A percentile compares a stretch with the other conserved stretches of the same genome.
Evolutionary conservation across 30 jellyfish, hydroid and myxozoan genomes (phyloP).

Genomic region (Aurelia sp.): DNA sequence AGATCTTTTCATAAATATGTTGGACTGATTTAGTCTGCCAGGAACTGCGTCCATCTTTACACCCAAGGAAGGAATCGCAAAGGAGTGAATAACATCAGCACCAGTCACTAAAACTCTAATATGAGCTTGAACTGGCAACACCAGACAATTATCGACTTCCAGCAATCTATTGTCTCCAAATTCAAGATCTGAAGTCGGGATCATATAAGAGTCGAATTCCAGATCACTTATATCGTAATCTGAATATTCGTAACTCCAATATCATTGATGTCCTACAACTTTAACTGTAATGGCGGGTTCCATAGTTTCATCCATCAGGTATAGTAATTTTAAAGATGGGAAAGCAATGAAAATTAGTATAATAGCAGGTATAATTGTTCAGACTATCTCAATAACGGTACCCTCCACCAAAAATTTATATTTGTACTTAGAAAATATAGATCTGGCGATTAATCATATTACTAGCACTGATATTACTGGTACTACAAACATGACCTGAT

Average conservation of each 20-base stretch:
- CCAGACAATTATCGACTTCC: conserved; percentile 58
- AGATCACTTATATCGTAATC: conserved; percentile 27
- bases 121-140: conserved; percentile 58
- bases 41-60: background rate
- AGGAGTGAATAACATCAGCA: conserved; percentile 83
- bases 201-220: conserved; percentile 78
- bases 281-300: conserved; percentile 72
- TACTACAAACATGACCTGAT: too few species aligned
- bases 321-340: too few species aligned
- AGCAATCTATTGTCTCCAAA: conserved; percentile 61
- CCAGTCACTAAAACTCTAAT: conserved; percentile 66
- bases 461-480: too few species aligned
- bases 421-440: too few species aligned
- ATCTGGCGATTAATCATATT: too few species aligned
- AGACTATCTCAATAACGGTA: too few species aligned
- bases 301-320: conserved; percentile 6
- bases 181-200: conserved; percentile 56
- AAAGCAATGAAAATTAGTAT: too few species aligned
- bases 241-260: conserved; percentile 82
- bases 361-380: too few species aligned
- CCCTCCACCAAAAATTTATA: too few species aligned
- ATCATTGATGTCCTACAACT: conserved; percentile 77
- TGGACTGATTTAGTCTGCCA: too few species aligned
- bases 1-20: too few species aligned
- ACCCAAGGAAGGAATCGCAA: conserved; percentile 86